phyloP scores from a whole-genome alignment of 2,888 invertebrate species.

The Agrilus cyanescens region DNA sequence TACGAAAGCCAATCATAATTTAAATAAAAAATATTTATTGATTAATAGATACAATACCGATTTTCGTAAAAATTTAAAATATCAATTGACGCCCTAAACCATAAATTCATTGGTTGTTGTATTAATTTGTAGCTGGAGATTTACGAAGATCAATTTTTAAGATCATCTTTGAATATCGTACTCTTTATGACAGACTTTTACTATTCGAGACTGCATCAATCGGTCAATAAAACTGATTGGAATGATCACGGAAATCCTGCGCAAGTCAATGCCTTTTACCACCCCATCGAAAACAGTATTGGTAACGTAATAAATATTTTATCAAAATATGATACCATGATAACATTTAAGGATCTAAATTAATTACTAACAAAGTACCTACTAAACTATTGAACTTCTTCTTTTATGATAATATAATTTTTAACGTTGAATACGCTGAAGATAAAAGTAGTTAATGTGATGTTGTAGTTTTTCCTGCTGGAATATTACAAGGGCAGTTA shows the following conservation, averaged over 20 bases:
- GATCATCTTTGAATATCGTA: slow-evolving; percentile 38
- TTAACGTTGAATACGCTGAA: not conserved
- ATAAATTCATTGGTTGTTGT: slow-evolving; percentile 12
- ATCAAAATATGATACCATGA: not conserved
- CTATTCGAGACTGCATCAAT: slow-evolving; percentile 37
- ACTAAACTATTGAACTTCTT: too few relatives aligned
- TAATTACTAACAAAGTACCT: too few relatives aligned
- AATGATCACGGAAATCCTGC: slow-evolving; percentile 38
- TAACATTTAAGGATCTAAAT: not conserved
- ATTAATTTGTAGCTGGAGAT: slow-evolving; percentile 35
- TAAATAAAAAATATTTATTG: not conserved
- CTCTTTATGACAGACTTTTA: slow-evolving; percentile 40
- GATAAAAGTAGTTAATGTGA: not conserved
- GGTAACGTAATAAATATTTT: slow-evolving; percentile 28
- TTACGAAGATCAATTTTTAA: slow-evolving; percentile 33
- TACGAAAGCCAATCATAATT: not conserved
- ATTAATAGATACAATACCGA: not conserved
- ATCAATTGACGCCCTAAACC: not conserved
- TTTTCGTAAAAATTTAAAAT: slow-evolving; percentile 1
- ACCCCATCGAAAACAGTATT: slow-evolving; percentile 42
- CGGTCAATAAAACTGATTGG: slow-evolving; percentile 43
- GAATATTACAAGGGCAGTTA: slow-evolving; percentile 76
- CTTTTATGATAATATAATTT: too few relatives aligned
- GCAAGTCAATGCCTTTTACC: slow-evolving; percentile 43
- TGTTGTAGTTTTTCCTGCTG: slow-evolving; percentile 69